These are phyloP conservation scores for Stomorhina lunata DNA, from an alignment of 2,888 invertebrate species.

Conservation along the genomic window DNA sequence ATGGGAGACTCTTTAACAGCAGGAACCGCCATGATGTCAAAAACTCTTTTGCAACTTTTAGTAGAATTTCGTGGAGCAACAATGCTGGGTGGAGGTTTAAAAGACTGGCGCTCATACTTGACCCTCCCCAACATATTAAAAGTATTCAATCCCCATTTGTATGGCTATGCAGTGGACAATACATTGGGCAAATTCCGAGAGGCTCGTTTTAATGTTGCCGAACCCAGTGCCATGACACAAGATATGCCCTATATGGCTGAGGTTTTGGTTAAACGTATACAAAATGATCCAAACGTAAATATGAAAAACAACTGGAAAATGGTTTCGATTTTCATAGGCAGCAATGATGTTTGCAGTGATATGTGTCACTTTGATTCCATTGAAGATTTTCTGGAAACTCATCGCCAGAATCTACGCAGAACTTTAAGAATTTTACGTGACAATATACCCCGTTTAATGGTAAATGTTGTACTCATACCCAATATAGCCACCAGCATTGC, in stretches of 20 bases:
- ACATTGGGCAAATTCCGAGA: conserved; percentile 69
- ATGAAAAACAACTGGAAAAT: conserved; percentile 83
- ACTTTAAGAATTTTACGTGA: conserved; percentile 81
- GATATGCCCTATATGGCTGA: conserved; percentile 74
- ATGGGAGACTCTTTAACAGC: conserved; percentile 84
- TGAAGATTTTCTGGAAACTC: conserved; percentile 77
- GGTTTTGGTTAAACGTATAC: conserved; percentile 72
- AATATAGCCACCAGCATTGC: conserved; percentile 68
- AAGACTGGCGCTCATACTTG: conserved; percentile 80
- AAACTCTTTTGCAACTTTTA: conserved; percentile 78
- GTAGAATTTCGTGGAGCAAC: conserved; percentile 81
- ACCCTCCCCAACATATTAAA: conserved; percentile 83
- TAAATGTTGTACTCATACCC: conserved; percentile 73
- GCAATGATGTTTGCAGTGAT: conserved; percentile 83
- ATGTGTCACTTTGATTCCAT: conserved; percentile 80
- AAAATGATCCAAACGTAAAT: conserved; percentile 79
- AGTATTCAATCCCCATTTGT: conserved; percentile 83
- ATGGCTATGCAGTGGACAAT: conserved; percentile 81
- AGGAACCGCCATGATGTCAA: conserved; percentile 81
- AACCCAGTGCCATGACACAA: conserved; percentile 73
- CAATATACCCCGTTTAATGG: conserved; percentile 80
- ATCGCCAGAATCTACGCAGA: conserved; percentile 80
- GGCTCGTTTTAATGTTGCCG: conserved; percentile 75
- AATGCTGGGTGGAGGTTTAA: conserved; percentile 81
- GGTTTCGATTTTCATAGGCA: conserved; percentile 82